Base-by-base conservation (phyloP, 1,140 invertebrate species). In the Drosophila fuyamai region DNA sequence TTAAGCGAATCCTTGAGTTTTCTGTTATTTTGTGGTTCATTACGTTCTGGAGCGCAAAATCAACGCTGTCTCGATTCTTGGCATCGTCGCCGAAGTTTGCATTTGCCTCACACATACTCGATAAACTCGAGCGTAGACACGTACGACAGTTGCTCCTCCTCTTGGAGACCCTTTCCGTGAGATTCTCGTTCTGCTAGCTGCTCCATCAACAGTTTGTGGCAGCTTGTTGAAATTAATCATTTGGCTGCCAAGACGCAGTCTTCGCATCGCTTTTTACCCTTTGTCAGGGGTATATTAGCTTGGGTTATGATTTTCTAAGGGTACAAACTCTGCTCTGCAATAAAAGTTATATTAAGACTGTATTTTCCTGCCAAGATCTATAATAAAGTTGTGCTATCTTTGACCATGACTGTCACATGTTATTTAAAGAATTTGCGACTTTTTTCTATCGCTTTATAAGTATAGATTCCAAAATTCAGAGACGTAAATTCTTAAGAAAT, bases 181-280 rank as follows among this genome's bases (percentile, higher is more conserved):
- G 10, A 36, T 14, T 32, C 43, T 4, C 23, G 23, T 32, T n/a
- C 35, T 51, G 46, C 43, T 48, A 38, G 58, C 63, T 58, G 41
- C 43, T 47, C 46, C 59, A 35, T 74, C 73, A 75, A 76, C 84
- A 86, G 79, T 70, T 83, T 89, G 83, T 83, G 83, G 83, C 83
- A 86, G 83, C 83, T 83, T 88, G 83, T 83, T 78, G 79, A 88
- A 89, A 88, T 88, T 88, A 88, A 89, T 88, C 83, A 88, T 88
- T 88, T 83, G 67, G 84, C 79, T 89, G 84, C 71, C 83, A 88
- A 70, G 67, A 56, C 76, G 48, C 59, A 67, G 56, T 54, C 47
- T 66, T 51, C 57, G 68, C 50, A 55, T 43, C 5, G 18, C 23
- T 16, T 9, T 36, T 38, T 14, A 18, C 23, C 16, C 9, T 14